Evolutionary conservation across 92 coral and sea anemone genomes (phyloP).

Genomic region (Heliopora coerulea): DNA sequence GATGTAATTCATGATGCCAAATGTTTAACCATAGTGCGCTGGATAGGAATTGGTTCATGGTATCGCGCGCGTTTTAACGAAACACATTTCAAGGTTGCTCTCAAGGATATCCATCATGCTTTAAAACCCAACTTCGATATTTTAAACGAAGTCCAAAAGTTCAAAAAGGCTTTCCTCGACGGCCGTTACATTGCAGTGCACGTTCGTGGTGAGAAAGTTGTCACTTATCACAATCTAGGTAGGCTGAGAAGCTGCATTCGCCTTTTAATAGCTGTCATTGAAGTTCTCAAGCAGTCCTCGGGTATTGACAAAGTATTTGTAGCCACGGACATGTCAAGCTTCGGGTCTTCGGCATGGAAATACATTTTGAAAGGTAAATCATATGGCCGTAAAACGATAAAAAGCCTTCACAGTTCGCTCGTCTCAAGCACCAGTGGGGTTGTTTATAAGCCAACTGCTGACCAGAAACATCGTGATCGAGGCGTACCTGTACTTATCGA

Average conservation of each 20-base stretch:
- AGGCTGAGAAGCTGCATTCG: constrained; percentile 61
- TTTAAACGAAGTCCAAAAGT: constrained; percentile 43
- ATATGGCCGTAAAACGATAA: background rate
- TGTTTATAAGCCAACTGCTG: constrained; percentile 56
- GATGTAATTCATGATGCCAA: constrained; percentile 56
- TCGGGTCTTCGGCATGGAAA: constrained; percentile 76
- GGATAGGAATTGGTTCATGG: constrained; percentile 82
- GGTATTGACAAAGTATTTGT: constrained; percentile 53
- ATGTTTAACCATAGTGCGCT: constrained; percentile 72
- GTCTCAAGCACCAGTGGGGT: constrained; percentile 42
- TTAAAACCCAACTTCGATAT: constrained; percentile 61
- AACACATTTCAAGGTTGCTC: constrained; percentile 58
- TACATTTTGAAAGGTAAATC: constrained; percentile 12
- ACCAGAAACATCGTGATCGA: constrained; percentile 58
- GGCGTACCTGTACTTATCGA: constrained; percentile 88
- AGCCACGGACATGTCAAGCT: constrained; percentile 73
- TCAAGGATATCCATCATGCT: constrained; percentile 63
- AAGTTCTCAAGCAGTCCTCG: constrained; percentile 45
- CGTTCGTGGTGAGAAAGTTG: constrained; percentile 80
- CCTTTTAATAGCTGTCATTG: constrained; percentile 50
- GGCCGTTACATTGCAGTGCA: constrained; percentile 78
- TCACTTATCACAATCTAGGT: constrained; percentile 70
- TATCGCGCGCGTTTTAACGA: constrained; percentile 43
- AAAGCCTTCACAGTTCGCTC: constrained; percentile 52
- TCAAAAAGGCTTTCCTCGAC: background rate